Percentiles rank a stretch among this genome's conserved stretches.
phyloP scores from a whole-genome alignment of 2,113 vertebrate genomes.

The Hyperopisus bebe region DNA sequence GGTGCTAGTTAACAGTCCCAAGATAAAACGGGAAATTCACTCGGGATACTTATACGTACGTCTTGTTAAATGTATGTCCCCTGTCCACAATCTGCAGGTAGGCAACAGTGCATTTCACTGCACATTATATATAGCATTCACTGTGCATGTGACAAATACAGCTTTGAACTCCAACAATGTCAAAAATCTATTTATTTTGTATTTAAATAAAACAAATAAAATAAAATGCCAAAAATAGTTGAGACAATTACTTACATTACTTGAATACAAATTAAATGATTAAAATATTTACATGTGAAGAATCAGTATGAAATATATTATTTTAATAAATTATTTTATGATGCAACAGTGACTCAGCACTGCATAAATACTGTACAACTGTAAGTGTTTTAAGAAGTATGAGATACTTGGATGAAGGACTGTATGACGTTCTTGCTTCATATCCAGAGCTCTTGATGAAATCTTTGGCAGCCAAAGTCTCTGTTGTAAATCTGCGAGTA shows the following conservation, averaged over 20 bases:
- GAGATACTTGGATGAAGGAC: not conserved
- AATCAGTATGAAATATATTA: constrained; percentile 22
- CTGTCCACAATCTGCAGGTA: not conserved
- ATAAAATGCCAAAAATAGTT: not conserved
- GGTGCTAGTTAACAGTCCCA: not conserved
- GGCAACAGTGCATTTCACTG: not conserved
- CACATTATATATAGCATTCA: not conserved
- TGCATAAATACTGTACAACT: constrained; percentile 28
- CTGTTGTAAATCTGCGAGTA: constrained; percentile 28
- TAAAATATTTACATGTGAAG: constrained; percentile 33
- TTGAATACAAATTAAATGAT: constrained; percentile 19
- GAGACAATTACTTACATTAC: not conserved
- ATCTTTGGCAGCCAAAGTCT: constrained; percentile 8
- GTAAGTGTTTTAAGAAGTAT: constrained; percentile 23
- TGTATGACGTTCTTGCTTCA: constrained; percentile 25
- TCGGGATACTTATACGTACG: too few relatives aligned
- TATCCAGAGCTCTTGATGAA: constrained; percentile 30
- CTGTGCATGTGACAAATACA: not conserved
- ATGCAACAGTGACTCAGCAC: constrained; percentile 10
- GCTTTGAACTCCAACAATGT: not conserved
- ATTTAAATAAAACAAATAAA: not conserved
- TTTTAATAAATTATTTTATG: constrained; percentile 32
- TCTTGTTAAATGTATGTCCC: not conserved
- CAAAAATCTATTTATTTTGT: not conserved
- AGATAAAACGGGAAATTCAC: not conserved